Evolutionary conservation across 2,113 vertebrate genomes (phyloP), one percentile per base, ranked within the genome.

Genomic region (Paradoxurus hermaphroditus): DNA sequence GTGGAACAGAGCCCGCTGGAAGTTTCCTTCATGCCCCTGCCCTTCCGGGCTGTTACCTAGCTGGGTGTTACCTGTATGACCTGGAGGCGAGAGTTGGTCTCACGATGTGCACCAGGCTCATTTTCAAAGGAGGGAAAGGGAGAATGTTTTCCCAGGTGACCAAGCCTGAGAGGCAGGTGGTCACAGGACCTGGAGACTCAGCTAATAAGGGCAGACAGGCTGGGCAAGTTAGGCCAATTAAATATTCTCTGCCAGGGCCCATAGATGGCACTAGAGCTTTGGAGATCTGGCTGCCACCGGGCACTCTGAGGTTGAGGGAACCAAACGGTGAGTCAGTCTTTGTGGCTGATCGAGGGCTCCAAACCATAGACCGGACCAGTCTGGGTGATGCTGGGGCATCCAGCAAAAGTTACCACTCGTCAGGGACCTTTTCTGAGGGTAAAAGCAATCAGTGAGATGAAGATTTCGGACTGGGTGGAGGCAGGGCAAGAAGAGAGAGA

Each of bases 251-350:
- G 2, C 34, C 29, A 31, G 34, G 9, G 65, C 90, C 96, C 78
- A 1, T 82, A 96, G 98, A 27, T 95, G 97, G 97, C 91, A 67
- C 91, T 62, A 86, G 73, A 94, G 75, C 49, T 82, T 83, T n/a
- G 87, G 53, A 13, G 49, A 96, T 91, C 25, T 4, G 63, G 23
- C 75, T 75, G 15, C 63, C 70, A 31, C 49, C 15, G 84, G 86
- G 68, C 39, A 4, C 49, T 14, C 46, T 31, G 18, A 79, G 63
- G 53, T 59, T 49, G 16, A 83, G 27, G 63, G 78, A 84, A 14
- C 11, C 21, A 1, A 81, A 31, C 56, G 41, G 70, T 16, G 25
- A 36, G 53, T 16, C 78, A 21, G 15, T 59, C 39, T 5, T 5
- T 23, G 62, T 36, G 39, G 15, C 56, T 41, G 36, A 56, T n/a